Conservation (phyloP, 2,797 vertebrate species). For the Mycteria americana region DNA sequence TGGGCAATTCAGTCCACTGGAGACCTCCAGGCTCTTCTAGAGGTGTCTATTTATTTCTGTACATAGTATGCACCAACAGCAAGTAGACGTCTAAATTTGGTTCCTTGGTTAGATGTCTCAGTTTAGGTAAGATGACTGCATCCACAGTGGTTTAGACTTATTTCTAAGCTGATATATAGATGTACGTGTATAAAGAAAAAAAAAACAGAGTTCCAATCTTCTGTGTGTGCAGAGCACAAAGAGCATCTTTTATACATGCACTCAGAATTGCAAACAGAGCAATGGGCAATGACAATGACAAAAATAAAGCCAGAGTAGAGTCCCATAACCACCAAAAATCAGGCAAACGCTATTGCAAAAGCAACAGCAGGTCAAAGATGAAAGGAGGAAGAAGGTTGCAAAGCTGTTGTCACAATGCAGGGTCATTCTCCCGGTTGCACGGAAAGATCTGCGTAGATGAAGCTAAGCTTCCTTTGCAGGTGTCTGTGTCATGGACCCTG, state of each 20-base stretch:
- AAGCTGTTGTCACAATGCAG: neutral
- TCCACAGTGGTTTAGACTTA: neutral
- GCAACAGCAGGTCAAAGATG: neutral
- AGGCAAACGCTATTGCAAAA: neutral
- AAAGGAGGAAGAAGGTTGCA: neutral
- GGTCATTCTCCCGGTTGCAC: neutral
- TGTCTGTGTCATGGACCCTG: neutral
- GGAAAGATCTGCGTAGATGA: neutral
- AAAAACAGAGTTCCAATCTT: neutral
- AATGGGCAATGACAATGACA: neutral
- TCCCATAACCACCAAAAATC: neutral
- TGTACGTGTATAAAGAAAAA: neutral
- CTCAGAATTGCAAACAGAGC: neutral
- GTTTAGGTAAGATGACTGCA: neutral
- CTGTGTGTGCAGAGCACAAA: neutral
- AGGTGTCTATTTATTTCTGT: neutral
- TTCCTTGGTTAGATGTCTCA: neutral
- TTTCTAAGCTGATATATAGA: neutral
- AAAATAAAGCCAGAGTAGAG: neutral
- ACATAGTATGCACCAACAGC: neutral
- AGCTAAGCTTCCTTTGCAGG: neutral
- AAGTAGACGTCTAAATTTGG: neutral
- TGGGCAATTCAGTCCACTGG: neutral
- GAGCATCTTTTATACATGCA: neutral
- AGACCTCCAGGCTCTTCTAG: neutral